Evolutionary conservation across 1,140 invertebrate species (phyloP), one percentile per base, ranked within the genome.

Genomic region (Drosophila guanche): DNA sequence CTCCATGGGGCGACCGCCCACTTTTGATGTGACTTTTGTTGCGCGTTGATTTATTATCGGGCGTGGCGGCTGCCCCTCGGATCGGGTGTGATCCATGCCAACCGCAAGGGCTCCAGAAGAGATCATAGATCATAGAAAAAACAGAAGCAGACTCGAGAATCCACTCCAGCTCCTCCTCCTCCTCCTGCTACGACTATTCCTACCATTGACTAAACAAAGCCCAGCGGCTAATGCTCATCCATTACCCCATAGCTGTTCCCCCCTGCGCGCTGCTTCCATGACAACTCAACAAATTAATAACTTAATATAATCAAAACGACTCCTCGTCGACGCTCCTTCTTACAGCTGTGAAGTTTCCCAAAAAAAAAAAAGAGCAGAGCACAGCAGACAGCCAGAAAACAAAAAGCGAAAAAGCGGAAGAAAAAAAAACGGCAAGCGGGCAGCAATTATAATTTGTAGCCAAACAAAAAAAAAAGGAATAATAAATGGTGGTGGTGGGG

Each of bases 281-380:
- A 88, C 83, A 88, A 88, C 83, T 89, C 83, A 88, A 88, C 83
- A 88, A 88, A 88, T 88, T 88, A 88, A 88, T 88, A 88, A 88
- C 83, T 88, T 88, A 88, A 88, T 88, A 89, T 79, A 88, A 88
- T 88, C 84, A 89, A 83, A 88, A 73, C 71, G 69, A 81, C 48
- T 37, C 40, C 61, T 65, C 62, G 42, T 76, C 67, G 69, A 66
- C 33, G 33, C 68, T 85, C 37, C 60, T 66, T 52, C 16, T 4
- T 78, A 81, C 83, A 88, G 83, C 83, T 88, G 83, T 89, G 84
- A 79, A 89, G 60, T 69, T 88, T 88, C 83, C 84, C 78, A 88
- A 86, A 88, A 88, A 85, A 80, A 83, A 76, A 66, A 68, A 56
- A 67, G 16, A 20, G 16, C 16, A 20, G 16, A 20, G 16, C 16